Evolutionary conservation across 2,797 vertebrate genomes (phyloP), one percentile per base, ranked within the genome.

Genomic region (Anas capensis): DNA sequence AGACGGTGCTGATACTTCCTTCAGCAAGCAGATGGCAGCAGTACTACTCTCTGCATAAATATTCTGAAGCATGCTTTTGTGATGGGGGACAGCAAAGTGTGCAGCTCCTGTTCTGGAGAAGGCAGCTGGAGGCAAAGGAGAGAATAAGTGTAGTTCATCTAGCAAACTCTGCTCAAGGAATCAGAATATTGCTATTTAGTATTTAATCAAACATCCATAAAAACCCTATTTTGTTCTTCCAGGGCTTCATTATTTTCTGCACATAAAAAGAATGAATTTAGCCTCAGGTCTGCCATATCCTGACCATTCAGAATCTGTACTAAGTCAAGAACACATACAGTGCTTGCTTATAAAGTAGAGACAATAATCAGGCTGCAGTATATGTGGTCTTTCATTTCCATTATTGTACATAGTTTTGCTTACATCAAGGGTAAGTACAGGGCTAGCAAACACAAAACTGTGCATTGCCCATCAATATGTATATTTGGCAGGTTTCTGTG

Each of bases 11-110:
- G 77, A 92, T 91, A 53, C 64, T 84, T 64, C 21, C 29, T 91
- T 90, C 56, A 72, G 33, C 14, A 4, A 91, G 62, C 62, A 97
- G 95, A 77, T 91, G 93, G 95, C 95, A 96, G 96, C 87, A 96
- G 80, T 31, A 70, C 68, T 53, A 66, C 89, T 93, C 69, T 57
- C 66, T 76, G 66, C 62, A 38, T 49, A 40, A 84, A 72, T 46
- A 29, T 16, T 72, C 34, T 36, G 46, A 57, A 70, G 44, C 26
- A 44, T 53, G 7, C 12, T 84, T 92, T 73, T 86, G 9, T 73
- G 79, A 86, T 66, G 46, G 31, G 20, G n/a, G n/a, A 79, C n/a
- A 76, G 76, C 68, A 26, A 86, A 77, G 82, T 94, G 90, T 87
- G 51, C 42, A 68, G 84, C 40, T 70, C 65, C 51, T 90, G 68